Conservation (phyloP, 1,140 invertebrate genomes). For the Aphidius ervi region DNA sequence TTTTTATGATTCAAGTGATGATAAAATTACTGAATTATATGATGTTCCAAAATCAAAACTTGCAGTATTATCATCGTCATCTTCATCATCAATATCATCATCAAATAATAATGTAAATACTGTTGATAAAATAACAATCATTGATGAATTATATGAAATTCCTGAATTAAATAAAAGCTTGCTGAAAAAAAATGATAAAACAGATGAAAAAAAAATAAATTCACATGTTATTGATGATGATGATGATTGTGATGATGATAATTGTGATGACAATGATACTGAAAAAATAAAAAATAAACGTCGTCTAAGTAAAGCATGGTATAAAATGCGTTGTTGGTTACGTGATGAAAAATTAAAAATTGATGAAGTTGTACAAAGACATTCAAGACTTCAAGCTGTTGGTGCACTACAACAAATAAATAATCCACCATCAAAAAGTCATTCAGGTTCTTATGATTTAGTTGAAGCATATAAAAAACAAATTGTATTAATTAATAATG, state of each 20-base stretch:
- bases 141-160: no score
- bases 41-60: conserved; percentile 11
- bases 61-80: background rate
- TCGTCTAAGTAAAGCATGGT: conserved; percentile 53
- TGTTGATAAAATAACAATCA: no score
- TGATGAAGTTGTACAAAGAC: conserved; percentile 51
- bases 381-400: conserved; percentile 51
- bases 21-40: background rate
- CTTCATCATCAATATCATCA: no score
- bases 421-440: conserved; percentile 9
- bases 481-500: conserved; percentile 37
- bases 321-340: conserved; percentile 54
- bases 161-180: no score
- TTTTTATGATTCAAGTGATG: background rate
- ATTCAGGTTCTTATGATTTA: conserved; percentile 42
- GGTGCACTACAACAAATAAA: conserved; percentile 27
- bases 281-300: conserved; percentile 36
- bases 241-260: no score
- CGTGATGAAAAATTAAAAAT: conserved; percentile 51
- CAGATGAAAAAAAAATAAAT: no score
- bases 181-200: no score
- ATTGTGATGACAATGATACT: no score
- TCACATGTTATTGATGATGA: no score
- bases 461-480: conserved; percentile 31
- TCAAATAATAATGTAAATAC: no score